These are phyloP conservation scores for Chromobotia macracanthus DNA, from an alignment of 2,797 vertebrate genomes.

Conservation along the genomic window DNA sequence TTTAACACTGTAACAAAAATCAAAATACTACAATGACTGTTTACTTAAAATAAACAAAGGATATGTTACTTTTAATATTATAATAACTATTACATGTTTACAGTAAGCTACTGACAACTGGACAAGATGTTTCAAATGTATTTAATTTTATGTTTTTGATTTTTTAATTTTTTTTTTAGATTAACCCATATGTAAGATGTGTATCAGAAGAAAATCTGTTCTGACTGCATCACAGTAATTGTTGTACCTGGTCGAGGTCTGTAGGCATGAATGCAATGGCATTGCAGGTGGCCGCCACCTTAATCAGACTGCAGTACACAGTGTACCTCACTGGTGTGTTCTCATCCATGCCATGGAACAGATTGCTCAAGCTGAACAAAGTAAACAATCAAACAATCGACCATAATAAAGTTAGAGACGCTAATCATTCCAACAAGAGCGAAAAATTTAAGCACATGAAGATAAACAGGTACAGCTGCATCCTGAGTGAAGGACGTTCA, in stretches of 20 bases:
- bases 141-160: neutral
- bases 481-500: conserved; percentile 93
- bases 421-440: neutral
- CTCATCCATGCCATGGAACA: conserved; percentile 98
- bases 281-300: conserved; percentile 92
- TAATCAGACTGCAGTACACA: conserved; percentile 95
- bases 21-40: too few species aligned
- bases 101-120: too few species aligned
- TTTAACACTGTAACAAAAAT: too few species aligned
- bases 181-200: too few species aligned
- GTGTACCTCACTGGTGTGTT: conserved; percentile 92
- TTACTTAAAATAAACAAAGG: too few species aligned
- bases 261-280: conserved; percentile 95
- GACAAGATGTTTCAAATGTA: too few species aligned
- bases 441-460: neutral
- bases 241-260: conserved; percentile 90
- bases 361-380: conserved; percentile 88
- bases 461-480: conserved; percentile 85
- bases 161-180: too few species aligned
- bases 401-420: neutral
- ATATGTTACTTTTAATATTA: too few species aligned
- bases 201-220: neutral
- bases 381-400: neutral
- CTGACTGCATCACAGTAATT: neutral
- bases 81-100: too few species aligned